These are phyloP conservation scores for Drosophila subsilvestris DNA, from an alignment of 2,888 invertebrate species.

Conservation along the genomic window DNA sequence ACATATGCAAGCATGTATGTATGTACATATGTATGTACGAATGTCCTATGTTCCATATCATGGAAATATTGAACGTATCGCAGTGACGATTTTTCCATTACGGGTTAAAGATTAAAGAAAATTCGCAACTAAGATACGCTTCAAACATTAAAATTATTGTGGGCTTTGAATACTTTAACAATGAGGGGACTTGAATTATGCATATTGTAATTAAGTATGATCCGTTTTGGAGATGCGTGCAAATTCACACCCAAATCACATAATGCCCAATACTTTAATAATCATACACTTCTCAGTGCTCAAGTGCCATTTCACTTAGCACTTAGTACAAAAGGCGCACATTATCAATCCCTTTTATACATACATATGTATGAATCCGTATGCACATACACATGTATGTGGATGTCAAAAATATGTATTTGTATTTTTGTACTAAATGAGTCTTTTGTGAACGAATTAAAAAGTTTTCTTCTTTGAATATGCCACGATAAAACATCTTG, in stretches of 20 bases:
- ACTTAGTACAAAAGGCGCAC: constrained; percentile 59
- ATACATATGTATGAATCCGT: constrained; percentile 17
- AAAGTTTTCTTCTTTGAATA: constrained; percentile 62
- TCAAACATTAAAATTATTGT: neutral
- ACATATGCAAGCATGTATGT: neutral
- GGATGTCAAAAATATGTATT: constrained; percentile 56
- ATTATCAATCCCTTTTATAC: constrained; percentile 55
- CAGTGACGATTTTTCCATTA: neutral
- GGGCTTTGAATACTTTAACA: neutral
- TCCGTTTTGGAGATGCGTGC: too few species aligned
- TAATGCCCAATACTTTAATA: neutral
- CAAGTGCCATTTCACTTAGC: constrained; percentile 49
- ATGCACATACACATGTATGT: neutral
- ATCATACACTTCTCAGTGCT: constrained; percentile 1
- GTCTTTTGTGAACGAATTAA: constrained; percentile 70
- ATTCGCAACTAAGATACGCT: neutral
- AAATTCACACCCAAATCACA: too few species aligned
- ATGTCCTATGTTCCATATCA: neutral
- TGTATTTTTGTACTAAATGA: constrained; percentile 50
- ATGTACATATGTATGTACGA: neutral
- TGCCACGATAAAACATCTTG: constrained; percentile 58
- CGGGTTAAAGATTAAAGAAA: neutral
- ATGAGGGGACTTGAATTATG: too few species aligned
- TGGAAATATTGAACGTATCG: neutral
- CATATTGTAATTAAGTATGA: neutral